Percentiles rank a stretch among this genome's conserved stretches.
Evolutionary conservation across 2,888 invertebrate species (phyloP).

Genomic region (Phengaris alcon): DNA sequence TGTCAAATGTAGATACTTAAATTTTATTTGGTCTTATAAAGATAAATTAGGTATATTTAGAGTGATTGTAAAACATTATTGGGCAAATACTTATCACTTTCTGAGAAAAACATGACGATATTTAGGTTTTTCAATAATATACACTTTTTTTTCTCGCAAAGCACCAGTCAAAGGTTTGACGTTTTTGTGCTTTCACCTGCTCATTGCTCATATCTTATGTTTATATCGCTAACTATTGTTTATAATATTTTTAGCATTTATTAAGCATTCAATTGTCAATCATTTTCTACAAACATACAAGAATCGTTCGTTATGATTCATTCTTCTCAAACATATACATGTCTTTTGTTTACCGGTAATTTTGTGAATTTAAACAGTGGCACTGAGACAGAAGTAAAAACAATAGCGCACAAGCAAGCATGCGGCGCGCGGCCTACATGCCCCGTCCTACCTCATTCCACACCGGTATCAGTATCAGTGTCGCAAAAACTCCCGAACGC

Average conservation of each 20-base stretch:
- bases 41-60: too few species aligned
- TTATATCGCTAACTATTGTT: not conserved
- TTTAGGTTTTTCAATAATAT: too few species aligned
- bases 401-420: too few species aligned
- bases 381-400: not conserved
- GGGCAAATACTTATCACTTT: too few species aligned
- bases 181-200: not conserved
- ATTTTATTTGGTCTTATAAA: too few species aligned
- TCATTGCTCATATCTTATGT: not conserved
- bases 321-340: not conserved
- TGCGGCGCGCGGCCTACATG: too few species aligned
- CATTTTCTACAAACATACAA: not conserved
- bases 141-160: not conserved
- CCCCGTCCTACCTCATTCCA: too few species aligned
- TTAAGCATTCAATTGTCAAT: not conserved
- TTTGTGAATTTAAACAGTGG: not conserved
- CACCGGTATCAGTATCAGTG: too few species aligned
- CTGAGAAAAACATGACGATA: too few species aligned
- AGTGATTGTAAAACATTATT: too few species aligned
- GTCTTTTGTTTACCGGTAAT: not conserved
- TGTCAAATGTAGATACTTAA: too few species aligned
- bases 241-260: not conserved
- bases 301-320: not conserved
- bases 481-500: too few species aligned
- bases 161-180: not conserved